Evolutionary conservation across 2,888 invertebrate genomes (phyloP), one percentile per base, ranked within the genome.

Genomic region (Caradrina clavipalpis): DNA sequence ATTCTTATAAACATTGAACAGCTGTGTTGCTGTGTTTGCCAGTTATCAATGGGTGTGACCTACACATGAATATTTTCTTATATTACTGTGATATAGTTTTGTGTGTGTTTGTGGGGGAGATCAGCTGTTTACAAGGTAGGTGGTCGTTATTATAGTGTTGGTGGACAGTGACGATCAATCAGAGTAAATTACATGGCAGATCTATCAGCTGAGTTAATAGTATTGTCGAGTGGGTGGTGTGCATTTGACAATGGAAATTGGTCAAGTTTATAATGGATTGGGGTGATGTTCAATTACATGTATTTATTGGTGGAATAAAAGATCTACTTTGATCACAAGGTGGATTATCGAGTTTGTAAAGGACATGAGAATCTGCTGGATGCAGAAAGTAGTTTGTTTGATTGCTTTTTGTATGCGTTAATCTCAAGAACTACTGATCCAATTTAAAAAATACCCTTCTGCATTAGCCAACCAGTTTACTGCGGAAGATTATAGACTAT

Each of bases 41-140:
- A 63, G 77, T 76, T 80, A 76, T 80, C 81, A 80, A 80, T 66
- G 78, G 45, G 19, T 62, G 76, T 62, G 64, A 75, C 65, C 57
- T 75, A 74, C 51, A 59, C 57, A 54, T 50, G 31, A 21, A 55
- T 62, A 55, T 55, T 62, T 49, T 69, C 39, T n/a, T 47, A 55
- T 10, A 49, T 63, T n/a, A 42, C 17, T 21, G 22, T 26, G 21
- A 17, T 26, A 15, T 53, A 21, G 58, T 54, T 57, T 69, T 58
- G 42, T 53, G 8, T 51, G 4, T 56, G 15, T 42, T 57, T 31
- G n/a, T n/a, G 56, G 67, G 19, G 74, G 17, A 19, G 64, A 56
- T 51, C 73, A 73, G 73, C 59, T 75, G 75, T 78, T 47, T 31
- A 39, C 39, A 13, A 50, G 54, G 54, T 58, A 54, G 26, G 26